phyloP scores from a whole-genome alignment of 1,140 invertebrate species.

The Planococcus citri region DNA sequence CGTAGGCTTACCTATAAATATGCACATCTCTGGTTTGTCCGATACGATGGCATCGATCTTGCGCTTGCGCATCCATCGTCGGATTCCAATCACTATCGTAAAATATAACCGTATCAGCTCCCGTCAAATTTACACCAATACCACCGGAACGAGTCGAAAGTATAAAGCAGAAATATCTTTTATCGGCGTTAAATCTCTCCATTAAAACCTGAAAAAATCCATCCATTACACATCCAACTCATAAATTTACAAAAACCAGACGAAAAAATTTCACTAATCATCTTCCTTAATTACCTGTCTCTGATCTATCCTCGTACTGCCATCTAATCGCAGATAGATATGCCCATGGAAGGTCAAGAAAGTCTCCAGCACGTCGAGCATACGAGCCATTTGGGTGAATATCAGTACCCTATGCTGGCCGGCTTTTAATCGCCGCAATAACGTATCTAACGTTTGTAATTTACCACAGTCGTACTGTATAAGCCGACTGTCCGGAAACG shows the following conservation, averaged over 20 bases:
- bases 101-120: slow-evolving; percentile 98
- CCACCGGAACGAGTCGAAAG: slow-evolving; percentile 95
- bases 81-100: slow-evolving; percentile 99
- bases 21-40: slow-evolving; percentile 99
- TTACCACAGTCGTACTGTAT: slow-evolving; percentile 99
- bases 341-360: slow-evolving; percentile 97
- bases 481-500: slow-evolving; percentile 93
- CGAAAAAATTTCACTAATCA: too few species aligned
- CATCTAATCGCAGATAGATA: slow-evolving; percentile 92
- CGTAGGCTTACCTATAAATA: slow-evolving; percentile 49
- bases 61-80: slow-evolving; percentile 98
- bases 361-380: slow-evolving; percentile 94
- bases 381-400: slow-evolving; percentile 99
- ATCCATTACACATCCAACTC: neutral
- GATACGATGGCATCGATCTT: slow-evolving; percentile 96
- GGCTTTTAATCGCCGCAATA: slow-evolving; percentile 70
- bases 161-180: slow-evolving; percentile 94
- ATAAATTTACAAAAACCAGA: neutral
- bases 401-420: slow-evolving; percentile 85
- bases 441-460: slow-evolving; percentile 62
- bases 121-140: slow-evolving; percentile 96
- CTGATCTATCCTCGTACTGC: slow-evolving; percentile 88
- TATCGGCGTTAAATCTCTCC: slow-evolving; percentile 95
- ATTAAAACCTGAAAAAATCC: slow-evolving; percentile 58
- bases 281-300: slow-evolving; percentile 58